Evolutionary conservation across 30 jellyfish, hydroid and myxozoan species (phyloP).

Genomic region (Catostylus mosaicus): DNA sequence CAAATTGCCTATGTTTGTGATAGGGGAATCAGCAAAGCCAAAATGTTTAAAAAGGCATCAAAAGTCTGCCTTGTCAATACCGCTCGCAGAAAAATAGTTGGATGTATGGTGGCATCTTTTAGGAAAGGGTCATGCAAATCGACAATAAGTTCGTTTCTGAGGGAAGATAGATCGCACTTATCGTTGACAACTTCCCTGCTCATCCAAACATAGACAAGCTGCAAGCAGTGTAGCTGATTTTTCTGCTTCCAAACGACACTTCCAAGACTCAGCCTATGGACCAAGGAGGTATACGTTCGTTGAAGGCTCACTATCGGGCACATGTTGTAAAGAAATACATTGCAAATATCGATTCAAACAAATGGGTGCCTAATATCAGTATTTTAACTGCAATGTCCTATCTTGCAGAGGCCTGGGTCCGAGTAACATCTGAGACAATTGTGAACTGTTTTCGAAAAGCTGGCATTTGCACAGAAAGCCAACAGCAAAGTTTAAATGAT

Average conservation of each 20-base stretch:
- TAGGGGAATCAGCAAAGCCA: constrained; percentile 39
- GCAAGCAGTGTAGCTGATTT: constrained; percentile 2
- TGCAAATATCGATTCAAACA: no score
- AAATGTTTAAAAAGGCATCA: constrained; percentile 14
- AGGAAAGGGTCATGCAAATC: constrained; percentile 42
- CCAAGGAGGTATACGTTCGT: constrained; percentile 20
- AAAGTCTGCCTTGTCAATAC: constrained; percentile 67
- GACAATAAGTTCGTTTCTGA: constrained; percentile 15
- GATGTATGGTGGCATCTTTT: constrained; percentile 45
- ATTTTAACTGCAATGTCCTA: constrained; percentile 3
- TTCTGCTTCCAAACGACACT: constrained; percentile 40
- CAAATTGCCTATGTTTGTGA: constrained; percentile 32
- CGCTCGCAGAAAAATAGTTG: constrained; percentile 36
- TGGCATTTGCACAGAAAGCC: no score
- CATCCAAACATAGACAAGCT: constrained; percentile 33
- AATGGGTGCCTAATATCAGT: constrained; percentile 7
- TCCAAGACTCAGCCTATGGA: constrained; percentile 45
- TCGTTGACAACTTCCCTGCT: constrained; percentile 63
- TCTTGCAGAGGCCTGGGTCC: constrained; percentile 17
- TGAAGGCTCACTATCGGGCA: background rate
- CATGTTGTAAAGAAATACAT: no score
- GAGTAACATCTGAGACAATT: constrained; percentile 9
- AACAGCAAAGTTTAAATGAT: no score
- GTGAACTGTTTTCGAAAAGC: constrained; percentile 41
- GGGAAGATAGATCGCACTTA: constrained; percentile 6